Base-by-base conservation (phyloP, 2,797 vertebrate species). In the Furcifer pardalis region DNA sequence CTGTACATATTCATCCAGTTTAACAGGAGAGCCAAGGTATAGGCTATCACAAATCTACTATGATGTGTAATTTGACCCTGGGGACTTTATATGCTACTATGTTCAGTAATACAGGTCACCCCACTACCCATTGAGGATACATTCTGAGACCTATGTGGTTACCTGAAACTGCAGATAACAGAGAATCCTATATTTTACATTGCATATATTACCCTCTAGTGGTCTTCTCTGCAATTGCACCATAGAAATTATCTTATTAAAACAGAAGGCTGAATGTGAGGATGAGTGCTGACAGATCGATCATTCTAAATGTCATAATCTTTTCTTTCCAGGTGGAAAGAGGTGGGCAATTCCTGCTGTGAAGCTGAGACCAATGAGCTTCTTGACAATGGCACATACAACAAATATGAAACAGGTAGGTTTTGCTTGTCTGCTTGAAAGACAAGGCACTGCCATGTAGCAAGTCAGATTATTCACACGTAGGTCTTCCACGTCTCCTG, bases 401-500 rank as follows among this genome's bases (percentile, higher is more conserved):
- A 97, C 96, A 97, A 97, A 91, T 97, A 97, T 94, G 95, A 96
- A 87, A 97, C 97, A 0, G 97, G 97, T 97, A 90, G 88, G 96
- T 7, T 37, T 32, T 12, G 0, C 12, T 4, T 42, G 1, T 17
- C 5, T 4, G 25, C 25, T 5, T 13, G 65, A 1, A 30, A 17
- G 13, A 59, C 4, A 44, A 27, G 30, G 37, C 42, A 27, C 3
- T n/a, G 21, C 25, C 37, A 71, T 42, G 25, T 40, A 35, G 5
- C 25, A 46, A 56, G 40, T 10, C 32, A 21, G 66, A 69, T 9
- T 21, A 2, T 23, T 69, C 37, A 37, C 2, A 21, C 37, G 30
- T 17, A 35, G 27, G 5, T 12, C 4, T 19, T 40, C 1, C 21
- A 12, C 32, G 30, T 40, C 27, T 3, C 66, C 35, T 23, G 2